Conservation (phyloP, 1,140 invertebrate genomes). For the Wasmannia auropunctata region DNA sequence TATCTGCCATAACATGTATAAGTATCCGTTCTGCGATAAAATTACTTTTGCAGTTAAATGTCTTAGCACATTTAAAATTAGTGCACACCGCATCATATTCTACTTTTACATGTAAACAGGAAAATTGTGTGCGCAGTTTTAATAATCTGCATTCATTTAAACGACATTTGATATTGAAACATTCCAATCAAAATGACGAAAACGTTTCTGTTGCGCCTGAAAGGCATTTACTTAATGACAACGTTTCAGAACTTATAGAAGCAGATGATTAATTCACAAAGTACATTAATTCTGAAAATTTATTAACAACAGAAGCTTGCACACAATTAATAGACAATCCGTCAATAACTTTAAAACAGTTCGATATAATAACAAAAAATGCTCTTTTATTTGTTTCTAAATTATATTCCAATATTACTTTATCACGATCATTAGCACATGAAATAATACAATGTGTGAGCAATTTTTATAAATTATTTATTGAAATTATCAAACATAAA, state of each 20-base stretch:
- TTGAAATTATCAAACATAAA: background rate
- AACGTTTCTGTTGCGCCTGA: background rate
- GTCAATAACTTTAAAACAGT: conserved; percentile 9
- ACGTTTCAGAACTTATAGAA: background rate
- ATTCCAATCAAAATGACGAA: background rate
- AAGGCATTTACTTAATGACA: background rate
- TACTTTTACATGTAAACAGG: background rate
- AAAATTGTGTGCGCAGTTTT: background rate
- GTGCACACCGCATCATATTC: background rate
- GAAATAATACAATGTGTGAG: conserved; percentile 20
- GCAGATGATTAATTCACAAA: background rate
- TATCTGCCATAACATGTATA: conserved; percentile 1
- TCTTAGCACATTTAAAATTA: conserved; percentile 28
- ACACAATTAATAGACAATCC: background rate
- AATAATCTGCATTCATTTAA: conserved; percentile 28
- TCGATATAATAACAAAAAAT: conserved; percentile 15
- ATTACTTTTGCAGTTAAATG: background rate
- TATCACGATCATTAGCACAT: background rate
- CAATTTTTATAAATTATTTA: conserved; percentile 1
- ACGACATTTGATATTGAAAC: conserved; percentile 4
- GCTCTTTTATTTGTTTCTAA: conserved; percentile 13
- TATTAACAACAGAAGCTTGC: background rate
- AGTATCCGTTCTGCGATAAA: background rate
- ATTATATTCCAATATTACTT: background rate
- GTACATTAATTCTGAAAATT: background rate